Conservation (phyloP, 2,888 invertebrate genomes). For the Drosophila mercatorum region DNA sequence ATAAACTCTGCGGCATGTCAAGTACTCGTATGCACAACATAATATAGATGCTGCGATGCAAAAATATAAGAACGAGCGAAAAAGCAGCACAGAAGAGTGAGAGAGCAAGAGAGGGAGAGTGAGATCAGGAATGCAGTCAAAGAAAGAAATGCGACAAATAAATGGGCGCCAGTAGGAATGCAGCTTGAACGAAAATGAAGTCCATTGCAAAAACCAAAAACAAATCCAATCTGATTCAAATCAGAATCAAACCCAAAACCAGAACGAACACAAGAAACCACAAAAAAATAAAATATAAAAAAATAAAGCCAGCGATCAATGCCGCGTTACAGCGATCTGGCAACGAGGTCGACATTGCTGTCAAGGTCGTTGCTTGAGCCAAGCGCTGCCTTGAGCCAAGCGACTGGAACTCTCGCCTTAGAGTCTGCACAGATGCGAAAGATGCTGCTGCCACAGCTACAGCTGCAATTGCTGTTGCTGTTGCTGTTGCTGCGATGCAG, state of each 20-base stretch:
- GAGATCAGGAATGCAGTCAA: slow-evolving; percentile 36
- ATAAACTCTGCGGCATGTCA: slow-evolving; percentile 70
- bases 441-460: slow-evolving; percentile 6
- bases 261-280: slow-evolving; percentile 34
- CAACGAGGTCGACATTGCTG: slow-evolving; percentile 61
- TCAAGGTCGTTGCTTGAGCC: slow-evolving; percentile 60
- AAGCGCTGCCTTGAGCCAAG: slow-evolving; percentile 50
- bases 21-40: slow-evolving; percentile 39
- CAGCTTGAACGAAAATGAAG: slow-evolving; percentile 24
- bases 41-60: slow-evolving; percentile 33
- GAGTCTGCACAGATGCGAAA: slow-evolving; percentile 16
- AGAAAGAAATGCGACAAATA: slow-evolving; percentile 49
- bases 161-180: slow-evolving; percentile 71
- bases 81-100: background rate
- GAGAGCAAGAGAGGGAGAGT: background rate
- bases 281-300: slow-evolving; percentile 5
- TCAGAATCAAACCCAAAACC: slow-evolving; percentile 20
- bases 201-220: slow-evolving; percentile 10
- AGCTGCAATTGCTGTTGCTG: slow-evolving; percentile 8
- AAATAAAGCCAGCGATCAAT: slow-evolving; percentile 25
- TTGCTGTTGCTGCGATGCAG: slow-evolving; percentile 25
- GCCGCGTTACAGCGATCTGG: slow-evolving; percentile 48
- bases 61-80: slow-evolving; percentile 2
- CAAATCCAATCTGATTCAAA: slow-evolving; percentile 20
- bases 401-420: slow-evolving; percentile 23